phyloP scores from a whole-genome alignment of 2,113 vertebrate genomes.

The Rhea americana region DNA sequence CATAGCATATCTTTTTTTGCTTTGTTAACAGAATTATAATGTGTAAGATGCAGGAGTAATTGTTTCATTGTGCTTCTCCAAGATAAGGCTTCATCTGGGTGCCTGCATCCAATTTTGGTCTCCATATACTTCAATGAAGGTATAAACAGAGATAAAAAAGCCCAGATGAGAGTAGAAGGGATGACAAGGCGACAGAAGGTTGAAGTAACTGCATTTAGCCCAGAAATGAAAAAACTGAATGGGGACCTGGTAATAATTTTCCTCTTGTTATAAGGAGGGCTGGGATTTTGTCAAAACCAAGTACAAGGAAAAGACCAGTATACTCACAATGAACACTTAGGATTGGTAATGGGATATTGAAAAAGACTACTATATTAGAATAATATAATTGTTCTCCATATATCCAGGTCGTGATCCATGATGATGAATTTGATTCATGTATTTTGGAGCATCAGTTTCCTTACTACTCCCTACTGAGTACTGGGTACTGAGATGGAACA shows the following conservation, averaged over 20 bases:
- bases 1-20: background rate
- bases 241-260: background rate
- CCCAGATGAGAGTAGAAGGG: background rate
- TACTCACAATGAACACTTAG: too few species aligned
- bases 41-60: background rate
- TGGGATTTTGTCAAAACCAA: background rate
- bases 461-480: too few species aligned
- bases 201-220: background rate
- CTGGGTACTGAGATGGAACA: background rate
- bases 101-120: background rate
- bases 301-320: background rate
- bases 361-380: too few species aligned
- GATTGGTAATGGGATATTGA: too few species aligned
- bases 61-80: background rate
- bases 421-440: too few species aligned
- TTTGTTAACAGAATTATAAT: background rate
- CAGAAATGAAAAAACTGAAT: background rate
- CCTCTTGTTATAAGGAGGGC: background rate
- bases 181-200: background rate
- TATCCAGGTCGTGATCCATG: too few species aligned
- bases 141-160: background rate
- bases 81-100: background rate
- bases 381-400: too few species aligned
- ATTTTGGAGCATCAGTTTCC: too few species aligned
- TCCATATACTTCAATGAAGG: background rate